Evolutionary conservation across 2,888 invertebrate species (phyloP), one percentile per base, ranked within the genome.

Genomic region (Drosophila phalerata): DNA sequence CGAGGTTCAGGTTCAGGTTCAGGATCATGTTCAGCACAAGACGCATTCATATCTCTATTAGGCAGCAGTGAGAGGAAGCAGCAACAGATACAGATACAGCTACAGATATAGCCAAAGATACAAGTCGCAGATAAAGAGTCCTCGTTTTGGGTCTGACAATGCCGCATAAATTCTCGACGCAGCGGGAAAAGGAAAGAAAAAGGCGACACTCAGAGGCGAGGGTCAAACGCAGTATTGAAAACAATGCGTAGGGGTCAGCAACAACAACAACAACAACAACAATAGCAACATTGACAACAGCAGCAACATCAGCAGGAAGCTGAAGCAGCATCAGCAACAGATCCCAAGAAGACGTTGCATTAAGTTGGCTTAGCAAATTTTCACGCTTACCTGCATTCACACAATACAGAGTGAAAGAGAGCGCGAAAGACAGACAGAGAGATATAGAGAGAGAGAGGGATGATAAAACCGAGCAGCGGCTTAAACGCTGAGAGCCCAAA

Each of bases 351-450:
- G 82, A 89, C 77, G 74, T 88, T 88, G 86, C 86, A 80, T 89
- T 89, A 88, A 78, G 76, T 78, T 82, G 90, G 85, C 90, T 85
- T 89, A 85, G 86, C 86, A 85, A 82, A 79, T 79, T 82, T 90
- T 88, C 76, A 90, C 87, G 89, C 90, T 88, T 79, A 84, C 81
- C 78, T 90, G 78, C 82, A 69, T 78, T 68, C 76, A 69, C 69
- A 79, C 40, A 75, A 65, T 79, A 73, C 19, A 17, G 48, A 1
- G 28, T 10, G 15, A 15, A n/a, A 38, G n/a, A 15, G 49, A 17
- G 11, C 3, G 11, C 4, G 8, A 19, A 38, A 13, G 30, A 30
- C n/a, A n/a, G 10, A 30, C 9, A 30, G 11, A 11, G 19, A 22
- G 8, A 15, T 15, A 11, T 6, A 11, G 32, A 10, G 19, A 4